These are phyloP conservation scores for Cylindroiulus punctatus DNA, from an alignment of 2,888 invertebrate genomes.

Conservation along the genomic window DNA sequence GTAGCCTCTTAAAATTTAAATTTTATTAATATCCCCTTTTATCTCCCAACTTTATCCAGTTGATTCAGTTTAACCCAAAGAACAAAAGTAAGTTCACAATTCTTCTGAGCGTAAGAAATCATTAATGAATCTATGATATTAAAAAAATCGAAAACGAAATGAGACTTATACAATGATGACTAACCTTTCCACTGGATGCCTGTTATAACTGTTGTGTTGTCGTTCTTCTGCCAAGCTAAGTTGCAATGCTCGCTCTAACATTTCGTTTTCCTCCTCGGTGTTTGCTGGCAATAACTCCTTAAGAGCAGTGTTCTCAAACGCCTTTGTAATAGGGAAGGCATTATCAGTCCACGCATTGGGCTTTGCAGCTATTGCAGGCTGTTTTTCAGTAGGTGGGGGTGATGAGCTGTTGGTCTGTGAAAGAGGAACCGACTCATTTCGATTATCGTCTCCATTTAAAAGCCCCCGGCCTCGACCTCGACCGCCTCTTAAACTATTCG, in stretches of 20 bases:
- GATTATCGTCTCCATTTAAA: background rate
- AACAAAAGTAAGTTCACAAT: too few relatives aligned
- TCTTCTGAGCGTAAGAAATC: too few relatives aligned
- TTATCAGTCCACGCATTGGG: constrained; percentile 11
- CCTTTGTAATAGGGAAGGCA: background rate
- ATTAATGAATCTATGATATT: too few relatives aligned
- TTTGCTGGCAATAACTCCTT: background rate
- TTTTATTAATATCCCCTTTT: too few relatives aligned
- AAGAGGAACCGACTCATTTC: background rate
- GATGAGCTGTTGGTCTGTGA: background rate
- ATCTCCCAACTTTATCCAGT: too few relatives aligned
- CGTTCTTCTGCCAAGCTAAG: background rate
- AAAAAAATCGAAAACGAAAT: too few relatives aligned
- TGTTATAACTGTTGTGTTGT: background rate
- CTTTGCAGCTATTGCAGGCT: background rate
- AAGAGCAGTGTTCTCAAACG: background rate
- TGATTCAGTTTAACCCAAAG: too few relatives aligned
- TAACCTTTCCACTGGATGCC: background rate
- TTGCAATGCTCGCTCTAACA: background rate
- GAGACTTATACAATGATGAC: too few relatives aligned
- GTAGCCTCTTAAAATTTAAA: too few relatives aligned
- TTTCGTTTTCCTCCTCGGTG: background rate
- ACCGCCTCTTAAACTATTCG: background rate
- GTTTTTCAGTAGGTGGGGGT: background rate
- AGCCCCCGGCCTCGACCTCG: background rate